Base-by-base conservation (phyloP, 2,888 invertebrate species). In the Ptychoptera contaminata region DNA sequence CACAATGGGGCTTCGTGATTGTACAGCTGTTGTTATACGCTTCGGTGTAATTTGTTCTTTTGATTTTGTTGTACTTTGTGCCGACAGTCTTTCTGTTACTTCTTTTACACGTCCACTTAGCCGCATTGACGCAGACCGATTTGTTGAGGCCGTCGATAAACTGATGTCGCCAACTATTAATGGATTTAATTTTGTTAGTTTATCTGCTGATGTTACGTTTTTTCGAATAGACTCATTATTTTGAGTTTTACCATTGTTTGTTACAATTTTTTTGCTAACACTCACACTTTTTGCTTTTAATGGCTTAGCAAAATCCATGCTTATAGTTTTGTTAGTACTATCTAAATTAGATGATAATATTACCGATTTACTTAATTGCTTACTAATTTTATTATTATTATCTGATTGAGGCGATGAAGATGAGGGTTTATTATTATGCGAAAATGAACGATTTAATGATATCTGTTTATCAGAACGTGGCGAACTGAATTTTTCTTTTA, bases 81-180 rank as follows among this genome's bases (percentile, higher is more conserved):
- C 56, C 51, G 63, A 57, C 52, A 64, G 56, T 54, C 67, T 58
- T 55, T 66, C 58, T 46, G 65, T 62, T 48, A 66, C 67, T 53
- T 68, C 67, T 40, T 63, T 61, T 10, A 67, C 62, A 30, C 68
- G 62, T 11, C 62, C 63, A 48, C 66, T 67, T 63, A 70, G 61
- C 59, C 68, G 61, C 53, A 65, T 58, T 51, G 63, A 52, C 50
- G 64, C 55, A 45, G 51, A 12, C 8, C 38, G 45, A 35, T 35
- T 30, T 30, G 36, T 38, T 44, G 41, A 15, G 5, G 42, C 10
- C 14, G 14, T 10, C 9, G 35, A 14, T 10, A 35, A n/a, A 35
- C 2, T 14, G 14, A 7, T 35, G 35, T n/a, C n/a, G 9, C 35
- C 35, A 12, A 35, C 12, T 14, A 10, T 14, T 35, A 14, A 35